These are phyloP conservation scores for Nephrocerus scutellatus DNA, from an alignment of 2,888 invertebrate species.

Conservation along the genomic window DNA sequence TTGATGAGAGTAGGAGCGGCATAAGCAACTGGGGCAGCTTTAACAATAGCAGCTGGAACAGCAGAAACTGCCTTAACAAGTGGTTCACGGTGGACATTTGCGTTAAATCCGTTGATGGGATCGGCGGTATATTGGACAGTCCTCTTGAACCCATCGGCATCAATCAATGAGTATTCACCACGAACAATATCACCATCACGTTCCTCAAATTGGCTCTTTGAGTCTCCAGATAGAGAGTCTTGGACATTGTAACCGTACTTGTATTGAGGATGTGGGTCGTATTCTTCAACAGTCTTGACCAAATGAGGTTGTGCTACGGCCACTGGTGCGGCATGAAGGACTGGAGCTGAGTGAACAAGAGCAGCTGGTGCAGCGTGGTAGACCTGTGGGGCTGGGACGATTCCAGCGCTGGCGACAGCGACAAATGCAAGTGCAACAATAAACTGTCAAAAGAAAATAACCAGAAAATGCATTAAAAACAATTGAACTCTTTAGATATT, in stretches of 20 bases:
- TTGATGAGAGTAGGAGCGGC: slow-evolving; percentile 4
- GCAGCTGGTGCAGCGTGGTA: slow-evolving; percentile 24
- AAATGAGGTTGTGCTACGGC: slow-evolving; percentile 25
- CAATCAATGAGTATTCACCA: slow-evolving; percentile 44
- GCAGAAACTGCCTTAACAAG: slow-evolving; percentile 27
- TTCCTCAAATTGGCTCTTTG: slow-evolving; percentile 43
- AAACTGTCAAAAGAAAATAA: slow-evolving; percentile 19
- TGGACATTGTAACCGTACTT: slow-evolving; percentile 42
- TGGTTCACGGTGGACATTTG: slow-evolving; percentile 35
- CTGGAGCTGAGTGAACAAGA: slow-evolving; percentile 13
- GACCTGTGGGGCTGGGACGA: slow-evolving; percentile 23
- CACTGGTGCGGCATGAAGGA: slow-evolving; percentile 9
- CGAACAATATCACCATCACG: slow-evolving; percentile 45
- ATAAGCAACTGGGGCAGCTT: not conserved
- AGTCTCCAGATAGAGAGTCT: slow-evolving; percentile 42
- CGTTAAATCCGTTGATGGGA: slow-evolving; percentile 42
- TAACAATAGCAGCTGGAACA: slow-evolving; percentile 17
- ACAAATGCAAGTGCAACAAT: slow-evolving; percentile 31
- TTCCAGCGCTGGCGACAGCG: slow-evolving; percentile 31
- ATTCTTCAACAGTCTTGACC: slow-evolving; percentile 32
- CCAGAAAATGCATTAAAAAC: not conserved
- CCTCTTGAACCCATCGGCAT: slow-evolving; percentile 44
- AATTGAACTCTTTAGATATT: not conserved
- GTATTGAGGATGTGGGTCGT: slow-evolving; percentile 43
- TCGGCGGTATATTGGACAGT: slow-evolving; percentile 44